These are phyloP conservation scores for Deilephila elpenor DNA, from an alignment of 2,888 invertebrate species.

Conservation along the genomic window DNA sequence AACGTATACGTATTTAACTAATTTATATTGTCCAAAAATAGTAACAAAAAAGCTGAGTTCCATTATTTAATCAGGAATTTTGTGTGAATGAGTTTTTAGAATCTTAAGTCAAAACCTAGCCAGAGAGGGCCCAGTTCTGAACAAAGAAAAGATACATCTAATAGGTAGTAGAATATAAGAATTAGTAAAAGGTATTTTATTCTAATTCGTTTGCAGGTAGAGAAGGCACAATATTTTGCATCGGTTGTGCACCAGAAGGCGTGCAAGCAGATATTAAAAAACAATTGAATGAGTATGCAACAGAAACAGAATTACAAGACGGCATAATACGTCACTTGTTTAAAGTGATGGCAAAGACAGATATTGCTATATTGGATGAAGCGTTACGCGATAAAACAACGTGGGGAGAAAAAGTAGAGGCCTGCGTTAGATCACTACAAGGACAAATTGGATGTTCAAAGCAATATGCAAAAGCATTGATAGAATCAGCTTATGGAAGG, in stretches of 20 bases:
- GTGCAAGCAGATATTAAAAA: slow-evolving; percentile 44
- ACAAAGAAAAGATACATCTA: no score
- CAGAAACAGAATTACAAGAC: slow-evolving; percentile 48
- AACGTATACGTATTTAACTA: not conserved
- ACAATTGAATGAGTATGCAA: slow-evolving; percentile 38
- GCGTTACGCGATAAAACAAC: slow-evolving; percentile 34
- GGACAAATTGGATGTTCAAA: slow-evolving; percentile 51
- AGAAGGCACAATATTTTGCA: slow-evolving; percentile 59
- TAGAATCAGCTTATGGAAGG: slow-evolving; percentile 52
- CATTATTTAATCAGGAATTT: no score
- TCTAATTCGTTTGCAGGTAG: slow-evolving; percentile 48
- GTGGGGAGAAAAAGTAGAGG: slow-evolving; percentile 55
- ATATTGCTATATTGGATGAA: slow-evolving; percentile 38
- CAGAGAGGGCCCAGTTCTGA: no score
- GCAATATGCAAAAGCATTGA: slow-evolving; percentile 52
- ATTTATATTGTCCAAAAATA: not conserved
- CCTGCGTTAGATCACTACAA: slow-evolving; percentile 44
- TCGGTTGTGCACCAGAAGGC: slow-evolving; percentile 60
- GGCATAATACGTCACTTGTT: slow-evolving; percentile 52
- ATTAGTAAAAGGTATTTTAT: not conserved
- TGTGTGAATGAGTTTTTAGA: no score
- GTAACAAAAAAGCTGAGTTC: no score
- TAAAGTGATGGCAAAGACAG: slow-evolving; percentile 45
- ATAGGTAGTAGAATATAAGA: no score
- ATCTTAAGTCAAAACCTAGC: no score